Evolutionary conservation across 2,113 vertebrate genomes (phyloP).

Genomic region (Rhinoderma darwinii): DNA sequence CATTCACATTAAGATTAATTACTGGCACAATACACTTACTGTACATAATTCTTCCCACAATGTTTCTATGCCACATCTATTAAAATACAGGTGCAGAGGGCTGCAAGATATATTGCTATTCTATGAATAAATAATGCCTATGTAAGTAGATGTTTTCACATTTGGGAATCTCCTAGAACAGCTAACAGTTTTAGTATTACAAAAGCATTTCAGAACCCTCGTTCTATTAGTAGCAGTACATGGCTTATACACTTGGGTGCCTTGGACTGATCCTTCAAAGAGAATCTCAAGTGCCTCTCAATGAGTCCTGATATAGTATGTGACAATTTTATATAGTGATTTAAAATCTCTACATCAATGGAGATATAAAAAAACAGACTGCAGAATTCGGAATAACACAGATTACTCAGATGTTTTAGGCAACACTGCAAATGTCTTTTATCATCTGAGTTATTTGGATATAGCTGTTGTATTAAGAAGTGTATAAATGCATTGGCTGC

Average conservation of each 20-base stretch:
- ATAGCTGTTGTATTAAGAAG: no score
- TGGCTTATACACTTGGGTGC: not conserved
- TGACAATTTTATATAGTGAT: constrained; percentile 5
- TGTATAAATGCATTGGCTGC: not conserved
- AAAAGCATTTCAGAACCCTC: not conserved
- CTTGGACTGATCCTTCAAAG: constrained; percentile 6
- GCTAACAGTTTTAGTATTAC: not conserved
- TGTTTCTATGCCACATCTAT: not conserved
- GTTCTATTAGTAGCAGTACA: not conserved
- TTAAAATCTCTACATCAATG: not conserved
- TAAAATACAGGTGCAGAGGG: not conserved
- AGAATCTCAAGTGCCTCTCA: not conserved
- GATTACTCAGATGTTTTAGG: not conserved
- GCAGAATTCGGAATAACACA: not conserved
- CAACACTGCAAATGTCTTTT: not conserved
- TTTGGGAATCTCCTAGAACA: not conserved
- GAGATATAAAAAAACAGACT: not conserved
- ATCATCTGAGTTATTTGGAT: not conserved
- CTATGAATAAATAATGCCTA: not conserved
- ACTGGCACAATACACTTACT: no score
- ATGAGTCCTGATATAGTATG: not conserved
- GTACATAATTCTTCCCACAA: no score
- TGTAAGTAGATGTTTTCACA: not conserved
- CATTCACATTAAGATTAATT: no score
- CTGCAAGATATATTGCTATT: not conserved